Base-by-base conservation (phyloP, 2,888 invertebrate species). In the Lochmaea crataegi region DNA sequence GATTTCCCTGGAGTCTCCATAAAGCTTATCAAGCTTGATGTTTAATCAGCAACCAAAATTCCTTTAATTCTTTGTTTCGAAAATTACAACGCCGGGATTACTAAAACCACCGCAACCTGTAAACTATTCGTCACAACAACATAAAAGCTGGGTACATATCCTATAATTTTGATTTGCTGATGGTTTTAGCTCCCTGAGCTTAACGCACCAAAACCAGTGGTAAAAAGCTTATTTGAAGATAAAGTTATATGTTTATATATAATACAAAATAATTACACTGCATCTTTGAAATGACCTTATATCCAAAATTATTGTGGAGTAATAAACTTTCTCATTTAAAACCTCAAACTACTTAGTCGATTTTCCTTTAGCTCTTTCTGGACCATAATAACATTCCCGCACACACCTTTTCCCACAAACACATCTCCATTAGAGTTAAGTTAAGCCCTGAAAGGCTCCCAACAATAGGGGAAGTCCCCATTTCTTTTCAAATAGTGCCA, bases 401-500 rank as follows among this genome's bases (percentile, higher is more conserved):
- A 64, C 42, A 72, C 67, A 61, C 66, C 63, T 61, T 67, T 72
- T 65, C 26, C 57, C 67, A 26, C 70, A 63, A 70, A 70, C 66
- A 70, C 70, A 70, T 67, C 66, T 57, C 67, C 64, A 70, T 70
- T 67, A 70, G 42, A 51, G 56, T 32, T 32, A 56, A 48, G 45
- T 63, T 56, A 51, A 67, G 67, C 51, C 70, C 58, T 73, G 57
- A 70, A 56, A 42, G 65, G 67, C 58, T 56, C 26, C 58, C 64
- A 75, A 76, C 77, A 76, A 77, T 69, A 61, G 72, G 73, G 75
- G 73, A 76, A 73, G 76, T 71, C 68, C 70, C 66, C 72, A 73
- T 70, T 74, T 74, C 77, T 77, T 76, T 76, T 72, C 73, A 68
- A 73, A 77, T 75, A 75, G 75, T 75, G 74, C 66, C 72, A 64